These are phyloP conservation scores for Rhegmatorhina hoffmannsi DNA, from an alignment of 2,113 vertebrate species.

Conservation along the genomic window DNA sequence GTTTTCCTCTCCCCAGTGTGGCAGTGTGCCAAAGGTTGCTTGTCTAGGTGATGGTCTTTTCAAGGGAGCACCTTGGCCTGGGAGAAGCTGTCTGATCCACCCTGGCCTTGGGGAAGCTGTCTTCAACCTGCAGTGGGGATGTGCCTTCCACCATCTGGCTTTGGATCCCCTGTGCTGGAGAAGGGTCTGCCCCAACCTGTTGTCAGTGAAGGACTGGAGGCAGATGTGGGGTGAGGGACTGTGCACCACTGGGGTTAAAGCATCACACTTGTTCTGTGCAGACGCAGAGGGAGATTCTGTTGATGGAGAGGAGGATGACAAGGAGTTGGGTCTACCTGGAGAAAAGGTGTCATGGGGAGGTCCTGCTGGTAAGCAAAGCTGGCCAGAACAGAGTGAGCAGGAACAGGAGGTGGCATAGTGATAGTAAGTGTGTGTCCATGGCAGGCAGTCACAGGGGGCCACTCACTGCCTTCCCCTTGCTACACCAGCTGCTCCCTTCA, in stretches of 20 bases:
- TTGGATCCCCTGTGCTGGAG: too few relatives aligned
- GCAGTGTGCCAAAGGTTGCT: fast-evolving
- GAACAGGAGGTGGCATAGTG: not conserved
- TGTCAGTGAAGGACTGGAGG: fast-evolving
- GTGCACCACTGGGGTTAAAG: not conserved
- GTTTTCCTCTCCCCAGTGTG: not conserved
- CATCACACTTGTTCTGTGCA: fast-evolving
- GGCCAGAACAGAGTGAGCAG: not conserved
- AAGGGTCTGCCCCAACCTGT: not conserved
- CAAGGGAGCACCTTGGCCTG: fast-evolving
- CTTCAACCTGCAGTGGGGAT: not conserved
- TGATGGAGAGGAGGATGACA: not conserved
- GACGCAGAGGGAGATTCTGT: not conserved
- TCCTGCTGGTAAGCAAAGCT: too few relatives aligned
- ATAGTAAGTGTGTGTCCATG: not conserved
- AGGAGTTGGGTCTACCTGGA: not conserved
- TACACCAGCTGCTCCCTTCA: fast-evolving
- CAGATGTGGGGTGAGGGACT: fast-evolving
- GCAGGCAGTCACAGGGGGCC: not conserved
- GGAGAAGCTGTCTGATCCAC: not conserved
- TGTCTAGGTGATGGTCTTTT: not conserved
- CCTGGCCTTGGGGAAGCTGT: not conserved
- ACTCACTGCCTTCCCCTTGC: fast-evolving
- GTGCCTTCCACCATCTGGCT: not conserved
- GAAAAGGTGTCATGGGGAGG: fast-evolving